phyloP scores from a whole-genome alignment of 1,140 invertebrate genomes.

The Calliphora vicina region DNA sequence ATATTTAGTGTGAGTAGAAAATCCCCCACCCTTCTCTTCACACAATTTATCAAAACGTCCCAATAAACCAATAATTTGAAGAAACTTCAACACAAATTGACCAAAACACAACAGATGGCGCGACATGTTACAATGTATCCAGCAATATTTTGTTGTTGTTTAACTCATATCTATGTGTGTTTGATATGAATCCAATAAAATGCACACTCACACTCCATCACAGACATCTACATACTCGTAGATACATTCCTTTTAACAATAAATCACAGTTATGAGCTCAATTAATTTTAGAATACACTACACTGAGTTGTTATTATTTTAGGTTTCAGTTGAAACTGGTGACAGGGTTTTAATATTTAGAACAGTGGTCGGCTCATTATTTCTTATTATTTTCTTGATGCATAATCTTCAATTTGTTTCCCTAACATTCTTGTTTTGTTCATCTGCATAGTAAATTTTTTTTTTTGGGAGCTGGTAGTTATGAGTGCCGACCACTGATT shows the following conservation, averaged over 20 bases:
- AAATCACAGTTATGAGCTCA: background rate
- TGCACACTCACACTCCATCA: background rate
- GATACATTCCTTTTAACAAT: background rate
- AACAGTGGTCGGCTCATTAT: too few relatives aligned
- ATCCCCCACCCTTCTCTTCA: background rate
- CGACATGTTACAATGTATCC: background rate
- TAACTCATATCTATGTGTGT: background rate
- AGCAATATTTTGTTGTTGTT: background rate
- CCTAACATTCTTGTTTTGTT: too few relatives aligned
- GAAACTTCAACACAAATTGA: constrained; percentile 9
- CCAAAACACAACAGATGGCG: constrained; percentile 4
- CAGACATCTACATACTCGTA: background rate
- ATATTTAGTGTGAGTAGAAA: background rate
- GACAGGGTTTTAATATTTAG: too few relatives aligned
- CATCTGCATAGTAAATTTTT: too few relatives aligned
- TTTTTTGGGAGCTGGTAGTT: too few relatives aligned
- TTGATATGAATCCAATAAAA: too few relatives aligned
- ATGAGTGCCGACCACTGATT: too few relatives aligned
- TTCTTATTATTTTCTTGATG: too few relatives aligned
- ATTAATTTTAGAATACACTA: background rate
- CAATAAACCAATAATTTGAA: background rate
- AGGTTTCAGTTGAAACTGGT: background rate
- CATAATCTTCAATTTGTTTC: too few relatives aligned
- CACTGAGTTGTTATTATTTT: background rate
- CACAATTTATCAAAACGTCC: too few relatives aligned